Conservation (phyloP, 35 echinoderm and acorn worm genomes). For the Lytechinus variegatus region DNA sequence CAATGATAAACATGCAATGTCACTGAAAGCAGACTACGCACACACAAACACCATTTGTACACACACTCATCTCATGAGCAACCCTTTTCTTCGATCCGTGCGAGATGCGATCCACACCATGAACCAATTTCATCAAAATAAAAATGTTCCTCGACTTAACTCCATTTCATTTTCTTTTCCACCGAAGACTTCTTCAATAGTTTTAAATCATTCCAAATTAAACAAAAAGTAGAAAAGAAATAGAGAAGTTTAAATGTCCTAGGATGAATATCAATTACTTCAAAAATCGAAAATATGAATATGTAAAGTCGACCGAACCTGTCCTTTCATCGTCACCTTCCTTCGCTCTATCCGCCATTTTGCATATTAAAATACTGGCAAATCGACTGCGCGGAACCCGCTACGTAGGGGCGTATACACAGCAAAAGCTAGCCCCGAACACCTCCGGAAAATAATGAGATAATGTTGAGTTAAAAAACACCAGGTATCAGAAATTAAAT, state of each 20-base stretch:
- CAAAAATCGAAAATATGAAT: conserved; percentile 51
- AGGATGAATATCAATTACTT: conserved; percentile 51
- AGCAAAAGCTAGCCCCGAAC: background rate
- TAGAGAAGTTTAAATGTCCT: background rate
- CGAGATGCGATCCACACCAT: background rate
- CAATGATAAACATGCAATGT: background rate
- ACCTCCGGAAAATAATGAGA: conserved; percentile 52
- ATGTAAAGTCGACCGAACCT: conserved; percentile 14
- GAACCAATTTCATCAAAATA: background rate
- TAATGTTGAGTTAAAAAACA: background rate
- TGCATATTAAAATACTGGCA: conserved; percentile 46
- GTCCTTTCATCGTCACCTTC: conserved; percentile 8
- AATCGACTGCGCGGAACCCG: background rate
- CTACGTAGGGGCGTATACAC: conserved; percentile 14
- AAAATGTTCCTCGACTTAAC: background rate
- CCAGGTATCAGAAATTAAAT: background rate
- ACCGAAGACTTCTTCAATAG: background rate
- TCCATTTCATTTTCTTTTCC: background rate
- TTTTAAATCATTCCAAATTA: background rate
- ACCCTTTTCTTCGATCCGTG: background rate
- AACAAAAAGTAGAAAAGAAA: background rate
- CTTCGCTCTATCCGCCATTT: conserved; percentile 37
- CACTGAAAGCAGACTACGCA: background rate
- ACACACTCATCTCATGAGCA: too few species aligned
- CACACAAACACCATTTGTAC: background rate